Evolutionary conservation across 2,888 invertebrate species (phyloP).

Genomic region (Hydriomena furcata): DNA sequence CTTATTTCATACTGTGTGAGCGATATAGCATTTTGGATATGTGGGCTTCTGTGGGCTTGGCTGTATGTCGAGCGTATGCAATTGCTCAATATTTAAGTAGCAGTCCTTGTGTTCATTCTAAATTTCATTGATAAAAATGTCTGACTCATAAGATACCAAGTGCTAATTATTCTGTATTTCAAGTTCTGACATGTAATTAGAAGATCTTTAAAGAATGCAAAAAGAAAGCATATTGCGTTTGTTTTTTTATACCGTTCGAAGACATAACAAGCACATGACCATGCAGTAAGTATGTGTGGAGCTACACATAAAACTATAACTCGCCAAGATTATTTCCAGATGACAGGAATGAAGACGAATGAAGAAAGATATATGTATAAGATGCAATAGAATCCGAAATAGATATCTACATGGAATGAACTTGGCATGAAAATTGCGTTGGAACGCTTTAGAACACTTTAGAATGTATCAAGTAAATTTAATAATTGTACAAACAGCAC

Average conservation of each 20-base stretch:
- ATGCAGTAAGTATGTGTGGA: too few relatives aligned
- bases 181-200: too few relatives aligned
- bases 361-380: background rate
- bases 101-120: too few relatives aligned
- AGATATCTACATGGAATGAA: constrained; percentile 2
- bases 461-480: constrained; percentile 17
- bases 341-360: background rate
- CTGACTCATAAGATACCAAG: too few relatives aligned
- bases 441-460: constrained; percentile 5
- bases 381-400: constrained; percentile 2
- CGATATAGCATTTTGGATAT: constrained; percentile 18
- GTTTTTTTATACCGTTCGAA: too few relatives aligned
- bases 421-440: constrained; percentile 13
- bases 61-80: constrained; percentile 5
- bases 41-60: constrained; percentile 10
- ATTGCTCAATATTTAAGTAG: constrained; percentile 6
- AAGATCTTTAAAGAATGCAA: too few relatives aligned
- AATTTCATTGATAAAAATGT: too few relatives aligned
- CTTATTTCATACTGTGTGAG: constrained; percentile 22
- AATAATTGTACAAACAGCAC: constrained; percentile 16
- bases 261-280: too few relatives aligned
- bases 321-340: background rate
- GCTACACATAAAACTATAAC: too few relatives aligned
- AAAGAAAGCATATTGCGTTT: too few relatives aligned
- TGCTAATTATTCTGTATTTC: too few relatives aligned